These are phyloP conservation scores for Catharus bicknelli DNA, from an alignment of 2,113 vertebrate genomes.

Conservation along the genomic window DNA sequence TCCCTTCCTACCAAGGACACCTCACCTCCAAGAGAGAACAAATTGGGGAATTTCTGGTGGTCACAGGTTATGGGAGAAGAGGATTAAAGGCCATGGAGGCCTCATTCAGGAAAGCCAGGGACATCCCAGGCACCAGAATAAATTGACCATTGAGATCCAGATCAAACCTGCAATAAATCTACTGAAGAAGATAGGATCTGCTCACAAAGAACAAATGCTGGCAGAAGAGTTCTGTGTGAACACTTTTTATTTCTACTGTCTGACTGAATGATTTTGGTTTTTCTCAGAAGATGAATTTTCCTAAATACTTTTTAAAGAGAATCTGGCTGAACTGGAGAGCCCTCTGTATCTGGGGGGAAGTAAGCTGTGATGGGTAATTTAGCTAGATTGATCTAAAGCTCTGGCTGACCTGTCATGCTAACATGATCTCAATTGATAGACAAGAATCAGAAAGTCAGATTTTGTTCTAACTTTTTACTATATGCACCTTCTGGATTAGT, in stretches of 20 bases:
- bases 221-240: neutral
- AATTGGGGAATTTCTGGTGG: neutral
- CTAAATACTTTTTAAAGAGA: neutral
- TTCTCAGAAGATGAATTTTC: neutral
- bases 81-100: neutral
- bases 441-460: neutral
- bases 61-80: neutral
- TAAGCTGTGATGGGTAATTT: neutral
- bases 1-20: neutral
- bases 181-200: neutral
- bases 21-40: neutral
- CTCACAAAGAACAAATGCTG: neutral
- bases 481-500: neutral
- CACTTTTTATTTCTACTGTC: neutral
- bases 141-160: neutral
- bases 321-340: neutral
- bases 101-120: neutral
- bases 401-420: neutral
- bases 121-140: no score
- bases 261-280: neutral
- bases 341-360: fast-evolving
- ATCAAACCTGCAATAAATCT: neutral
- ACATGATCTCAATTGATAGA: neutral
- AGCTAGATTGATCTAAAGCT: neutral
- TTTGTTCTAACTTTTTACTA: neutral